Conservation (phyloP, 2,113 vertebrate species). For the Mirza zaza region DNA sequence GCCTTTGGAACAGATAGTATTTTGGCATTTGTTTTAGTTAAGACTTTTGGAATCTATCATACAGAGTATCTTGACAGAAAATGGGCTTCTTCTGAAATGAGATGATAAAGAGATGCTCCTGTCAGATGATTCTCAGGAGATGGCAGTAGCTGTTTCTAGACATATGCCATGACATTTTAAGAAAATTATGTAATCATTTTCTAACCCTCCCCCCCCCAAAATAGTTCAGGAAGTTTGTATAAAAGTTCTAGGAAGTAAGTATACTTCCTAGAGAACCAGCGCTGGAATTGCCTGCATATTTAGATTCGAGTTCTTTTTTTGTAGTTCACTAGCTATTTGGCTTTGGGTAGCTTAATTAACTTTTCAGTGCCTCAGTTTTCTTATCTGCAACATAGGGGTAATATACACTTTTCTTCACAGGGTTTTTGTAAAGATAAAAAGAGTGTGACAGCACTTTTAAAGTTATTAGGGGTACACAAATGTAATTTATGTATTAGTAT, state of each 20-base stretch:
- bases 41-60: constrained; percentile 50
- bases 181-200: neutral
- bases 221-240: neutral
- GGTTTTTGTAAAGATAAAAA: neutral
- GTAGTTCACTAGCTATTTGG: neutral
- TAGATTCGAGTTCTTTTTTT: neutral
- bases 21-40: constrained; percentile 63
- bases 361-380: neutral
- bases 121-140: constrained; percentile 31
- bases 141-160: constrained; percentile 31
- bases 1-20: constrained; percentile 64
- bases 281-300: neutral
- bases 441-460: neutral
- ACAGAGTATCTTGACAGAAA: constrained; percentile 69
- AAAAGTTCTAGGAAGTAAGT: neutral
- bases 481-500: neutral
- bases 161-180: constrained; percentile 42
- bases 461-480: neutral
- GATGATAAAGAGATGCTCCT: constrained; percentile 17
- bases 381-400: neutral
- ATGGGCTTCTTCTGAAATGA: constrained; percentile 51
- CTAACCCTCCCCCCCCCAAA: neutral
- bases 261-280: neutral
- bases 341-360: neutral
- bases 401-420: neutral